These are phyloP conservation scores for Acleris literana DNA, from an alignment of 2,888 invertebrate genomes.

Conservation along the genomic window DNA sequence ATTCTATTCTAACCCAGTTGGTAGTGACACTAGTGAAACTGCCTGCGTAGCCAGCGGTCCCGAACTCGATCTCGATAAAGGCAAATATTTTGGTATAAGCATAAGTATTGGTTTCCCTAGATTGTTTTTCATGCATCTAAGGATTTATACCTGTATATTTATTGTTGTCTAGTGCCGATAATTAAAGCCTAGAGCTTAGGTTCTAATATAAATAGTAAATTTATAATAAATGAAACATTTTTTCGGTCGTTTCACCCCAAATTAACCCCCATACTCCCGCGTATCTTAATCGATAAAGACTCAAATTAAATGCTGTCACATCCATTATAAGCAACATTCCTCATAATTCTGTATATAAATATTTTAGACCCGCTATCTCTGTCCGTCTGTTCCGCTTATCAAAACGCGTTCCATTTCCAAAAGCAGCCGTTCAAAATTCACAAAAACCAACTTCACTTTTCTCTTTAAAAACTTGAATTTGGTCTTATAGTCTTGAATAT, in stretches of 20 bases:
- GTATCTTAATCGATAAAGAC: slow-evolving; percentile 8
- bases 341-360: slow-evolving; percentile 31
- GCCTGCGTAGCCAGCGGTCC: too few species aligned
- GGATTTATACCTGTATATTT: too few species aligned
- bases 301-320: slow-evolving; percentile 26
- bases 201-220: too few species aligned
- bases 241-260: background rate
- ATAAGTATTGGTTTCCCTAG: too few species aligned
- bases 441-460: slow-evolving; percentile 7
- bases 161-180: too few species aligned
- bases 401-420: slow-evolving; percentile 23
- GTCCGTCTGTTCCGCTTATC: slow-evolving; percentile 32
- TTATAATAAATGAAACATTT: too few species aligned
- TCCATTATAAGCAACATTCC: slow-evolving; percentile 25
- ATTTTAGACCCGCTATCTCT: slow-evolving; percentile 26
- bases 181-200: too few species aligned
- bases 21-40: too few species aligned
- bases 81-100: too few species aligned
- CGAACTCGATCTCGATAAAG: too few species aligned
- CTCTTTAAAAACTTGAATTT: background rate
- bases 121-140: too few species aligned
- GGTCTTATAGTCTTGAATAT: background rate
- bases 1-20: too few species aligned
- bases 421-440: slow-evolving; percentile 11
- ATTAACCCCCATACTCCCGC: slow-evolving; percentile 16